Base-by-base conservation (phyloP, 1,140 invertebrate species). In the Drosophila yakuba region DNA sequence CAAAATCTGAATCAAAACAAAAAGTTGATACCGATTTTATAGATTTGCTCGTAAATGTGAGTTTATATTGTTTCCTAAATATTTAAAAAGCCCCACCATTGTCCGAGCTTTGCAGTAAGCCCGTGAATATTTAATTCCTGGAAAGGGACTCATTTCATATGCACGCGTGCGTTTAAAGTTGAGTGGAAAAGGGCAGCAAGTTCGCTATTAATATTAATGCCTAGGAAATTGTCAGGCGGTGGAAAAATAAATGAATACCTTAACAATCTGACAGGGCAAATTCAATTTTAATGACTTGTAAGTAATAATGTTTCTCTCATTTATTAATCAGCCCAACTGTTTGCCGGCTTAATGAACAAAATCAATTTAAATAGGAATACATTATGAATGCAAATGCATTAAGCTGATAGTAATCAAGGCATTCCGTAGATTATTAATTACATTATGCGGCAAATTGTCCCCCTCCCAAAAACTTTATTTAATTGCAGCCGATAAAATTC, bases 131-230 rank as follows among this genome's bases (percentile, higher is more conserved):
- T 72, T 58, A 1, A 72, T 68, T 36, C 6, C n/a, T 1, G 32
- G 20, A 15, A 0, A 57, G 14, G 28, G 28, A 71, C 15, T 6
- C 11, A 50, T 71, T 50, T 58, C 11, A 12, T 15, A 71, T 71
- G 67, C 67, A 69, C 36, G 67, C 64, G 50, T 68, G 67, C 35
- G 43, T 47, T 69, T 8, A 45, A 71, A 36, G 35, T 58, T 39
- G 55, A 45, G 35, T 39, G 23, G 25, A 20, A 41, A 12, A 14
- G 23, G 14, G 38, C 32, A 39, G 25, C 44, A 17, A 58, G 52
- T 50, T 58, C 3, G 20, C 52, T 58, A 71, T 72, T 72, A 71
- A 72, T 72, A 72, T 72, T 72, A 72, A 72, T 72, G 66, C 12
- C 52, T 71, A 50, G 64, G 44, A 71, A 72, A 71, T 71, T 71